A percentile compares a stretch with the other conserved stretches of the same genome.
These are phyloP conservation scores for Sycophila texana DNA, from an alignment of 2,888 invertebrate species.

Conservation along the genomic window DNA sequence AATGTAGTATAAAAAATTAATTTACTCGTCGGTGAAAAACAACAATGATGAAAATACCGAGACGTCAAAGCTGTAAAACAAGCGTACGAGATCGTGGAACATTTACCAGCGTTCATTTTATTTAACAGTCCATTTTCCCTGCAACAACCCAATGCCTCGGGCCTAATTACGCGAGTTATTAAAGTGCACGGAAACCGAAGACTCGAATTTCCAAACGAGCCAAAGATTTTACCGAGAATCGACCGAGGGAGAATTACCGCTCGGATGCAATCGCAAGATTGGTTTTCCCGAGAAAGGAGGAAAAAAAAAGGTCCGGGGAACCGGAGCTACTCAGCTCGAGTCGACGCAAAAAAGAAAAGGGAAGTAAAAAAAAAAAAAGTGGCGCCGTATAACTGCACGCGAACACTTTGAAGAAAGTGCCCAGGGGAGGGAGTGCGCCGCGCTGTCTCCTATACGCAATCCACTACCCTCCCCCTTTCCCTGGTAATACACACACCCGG, in stretches of 20 bases:
- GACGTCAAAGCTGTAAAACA: too few species aligned
- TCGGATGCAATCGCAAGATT: constrained; percentile 6
- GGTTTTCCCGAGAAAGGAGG: not conserved
- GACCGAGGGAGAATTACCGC: not conserved
- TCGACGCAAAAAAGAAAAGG: not conserved
- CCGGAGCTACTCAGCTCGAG: not conserved
- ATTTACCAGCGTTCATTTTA: too few species aligned
- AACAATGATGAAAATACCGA: too few species aligned
- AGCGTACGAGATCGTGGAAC: too few species aligned
- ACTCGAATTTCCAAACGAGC: too few species aligned
- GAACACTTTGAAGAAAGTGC: not conserved
- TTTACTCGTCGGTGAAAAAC: too few species aligned
- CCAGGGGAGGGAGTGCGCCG: not conserved
- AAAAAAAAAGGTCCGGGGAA: not conserved
- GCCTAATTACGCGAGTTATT: too few species aligned
- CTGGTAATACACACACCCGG: not conserved
- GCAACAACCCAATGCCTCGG: too few species aligned
- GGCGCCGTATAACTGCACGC: not conserved
- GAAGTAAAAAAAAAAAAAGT: not conserved
- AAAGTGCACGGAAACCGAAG: too few species aligned
- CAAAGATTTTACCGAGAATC: too few species aligned
- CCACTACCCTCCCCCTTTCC: not conserved
- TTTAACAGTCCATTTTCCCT: too few species aligned
- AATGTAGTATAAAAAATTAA: too few species aligned
- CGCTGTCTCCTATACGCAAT: not conserved